Base-by-base conservation (phyloP, 2,888 invertebrate genomes). In the Pristionchus mayeri region DNA sequence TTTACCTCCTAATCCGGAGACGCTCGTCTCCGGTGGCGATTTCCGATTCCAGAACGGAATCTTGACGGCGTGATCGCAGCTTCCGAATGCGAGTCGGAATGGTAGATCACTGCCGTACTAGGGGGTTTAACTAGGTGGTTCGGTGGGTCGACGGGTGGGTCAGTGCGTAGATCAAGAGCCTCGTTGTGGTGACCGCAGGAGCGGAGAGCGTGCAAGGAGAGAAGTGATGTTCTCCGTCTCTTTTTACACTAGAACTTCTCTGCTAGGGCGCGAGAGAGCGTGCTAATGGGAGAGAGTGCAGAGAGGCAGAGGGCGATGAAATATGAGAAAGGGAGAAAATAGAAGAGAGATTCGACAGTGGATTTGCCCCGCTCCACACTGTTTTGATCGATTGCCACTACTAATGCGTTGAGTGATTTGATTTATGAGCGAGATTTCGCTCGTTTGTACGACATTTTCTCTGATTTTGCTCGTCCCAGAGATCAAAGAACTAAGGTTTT, bases 221-320 rank as follows among this genome's bases (percentile, higher is more conserved):
- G 71, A 44, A 71, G 71, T 40, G 40, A 21, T 71, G 71, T 40
- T 71, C 34, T 67, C 63, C 34, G n/a, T 63, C 30, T 27, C 50
- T 78, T 78, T 78, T 78, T 78, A 78, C 76, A 78, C 76, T 27
- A 30, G 24, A 44, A 81, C 52, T 21, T n/a, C n/a, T 37, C 57
- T n/a, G 80, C 37, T 37, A 54, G 40, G 40, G 40, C 21, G 57
- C 57, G 54, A 57, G 80, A 57, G 80, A 57, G 80, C 37, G 57
- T 40, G 80, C 18, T 18, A 54, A 48, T 27, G n/a, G 57, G 37
- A 57, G 57, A 80, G 57, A 80, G 40, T 3, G 54, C 37, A 80
- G 79, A 86, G 85, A 82, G 71, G 44, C 52, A 84, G 81, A 81
- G 80, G n/a, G n/a, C 60, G 81, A 44, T 21, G 48, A 78, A 78